These are phyloP conservation scores for Anarsia innoxiella DNA, from an alignment of 2,888 invertebrate genomes.

Conservation along the genomic window DNA sequence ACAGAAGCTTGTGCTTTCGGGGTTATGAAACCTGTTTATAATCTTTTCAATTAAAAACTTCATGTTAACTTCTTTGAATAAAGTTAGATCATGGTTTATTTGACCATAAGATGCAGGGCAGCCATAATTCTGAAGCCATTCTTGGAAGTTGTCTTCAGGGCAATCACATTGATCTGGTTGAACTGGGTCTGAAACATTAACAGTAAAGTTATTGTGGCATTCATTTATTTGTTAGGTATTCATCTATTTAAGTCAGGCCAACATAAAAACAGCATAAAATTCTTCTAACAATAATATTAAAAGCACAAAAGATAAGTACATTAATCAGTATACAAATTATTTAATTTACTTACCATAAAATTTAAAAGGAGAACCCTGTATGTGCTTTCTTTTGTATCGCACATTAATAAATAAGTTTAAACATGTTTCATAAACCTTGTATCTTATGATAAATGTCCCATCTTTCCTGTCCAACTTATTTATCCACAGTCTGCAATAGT, in stretches of 20 bases:
- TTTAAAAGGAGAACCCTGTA: slow-evolving; percentile 78
- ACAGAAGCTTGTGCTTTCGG: slow-evolving; percentile 89
- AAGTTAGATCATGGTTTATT: slow-evolving; percentile 81
- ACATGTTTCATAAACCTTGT: slow-evolving; percentile 86
- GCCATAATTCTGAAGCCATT: slow-evolving; percentile 81
- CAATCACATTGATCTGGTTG: slow-evolving; percentile 91
- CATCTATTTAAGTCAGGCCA: too few relatives aligned
- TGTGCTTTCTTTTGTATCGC: slow-evolving; percentile 76
- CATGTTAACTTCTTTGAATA: slow-evolving; percentile 83
- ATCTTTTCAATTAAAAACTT: slow-evolving; percentile 77
- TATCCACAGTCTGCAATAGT: slow-evolving; percentile 81
- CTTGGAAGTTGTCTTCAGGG: slow-evolving; percentile 76
- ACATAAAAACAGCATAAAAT: too few relatives aligned
- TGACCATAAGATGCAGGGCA: slow-evolving; percentile 79
- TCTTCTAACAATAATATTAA: too few relatives aligned
- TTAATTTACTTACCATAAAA: slow-evolving; percentile 76
- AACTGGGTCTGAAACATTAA: slow-evolving; percentile 73
- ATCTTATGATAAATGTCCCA: slow-evolving; percentile 88
- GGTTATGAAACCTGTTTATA: slow-evolving; percentile 82
- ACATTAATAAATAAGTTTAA: slow-evolving; percentile 81
- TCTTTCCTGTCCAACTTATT: slow-evolving; percentile 89
- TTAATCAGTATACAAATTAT: too few relatives aligned
- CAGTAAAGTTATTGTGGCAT: not conserved
- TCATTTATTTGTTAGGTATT: too few relatives aligned
- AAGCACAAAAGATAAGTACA: too few relatives aligned